phyloP scores from a whole-genome alignment of 2,888 invertebrate genomes.

The Orthosia cruda region DNA sequence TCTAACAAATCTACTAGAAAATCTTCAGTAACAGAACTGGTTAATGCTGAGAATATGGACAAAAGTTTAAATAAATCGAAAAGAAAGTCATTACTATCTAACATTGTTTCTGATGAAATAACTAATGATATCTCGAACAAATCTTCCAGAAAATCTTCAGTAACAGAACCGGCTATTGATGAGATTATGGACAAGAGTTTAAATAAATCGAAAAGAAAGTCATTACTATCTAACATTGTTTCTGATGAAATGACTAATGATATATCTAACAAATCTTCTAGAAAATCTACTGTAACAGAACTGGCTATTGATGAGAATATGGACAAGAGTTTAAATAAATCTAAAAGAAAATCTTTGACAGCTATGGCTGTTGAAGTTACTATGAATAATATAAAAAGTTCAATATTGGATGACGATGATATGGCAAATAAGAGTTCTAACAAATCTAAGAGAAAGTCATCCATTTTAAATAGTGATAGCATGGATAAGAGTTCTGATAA shows the following conservation, averaged over 20 bases:
- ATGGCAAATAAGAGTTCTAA: conserved; percentile 33
- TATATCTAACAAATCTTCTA: conserved; percentile 24
- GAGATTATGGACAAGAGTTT: conserved; percentile 33
- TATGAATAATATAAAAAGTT: conserved; percentile 22
- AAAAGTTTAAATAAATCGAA: conserved; percentile 44
- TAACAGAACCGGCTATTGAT: conserved; percentile 3
- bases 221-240: conserved; percentile 13
- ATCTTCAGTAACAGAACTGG: conserved; percentile 12
- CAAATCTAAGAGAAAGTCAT: conserved; percentile 55
- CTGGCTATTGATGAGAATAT: conserved; percentile 17
- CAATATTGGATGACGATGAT: conserved; percentile 12
- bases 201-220: conserved; percentile 43
- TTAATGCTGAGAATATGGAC: conserved; percentile 24
- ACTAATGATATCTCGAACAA: conserved; percentile 25
- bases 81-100: conserved; percentile 26
- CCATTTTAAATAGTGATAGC: conserved; percentile 45
- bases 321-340: conserved; percentile 45
- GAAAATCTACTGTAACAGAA: conserved; percentile 22
- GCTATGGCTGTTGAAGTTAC: conserved; percentile 22
- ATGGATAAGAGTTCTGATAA: conserved; percentile 64
- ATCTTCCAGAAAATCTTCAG: conserved; percentile 27
- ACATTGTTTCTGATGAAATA: conserved; percentile 11
- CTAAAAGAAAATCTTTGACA: conserved; percentile 26
- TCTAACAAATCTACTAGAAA: conserved; percentile 34
- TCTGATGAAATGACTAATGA: conserved; percentile 23